phyloP scores from a whole-genome alignment of 2,888 invertebrate species.

The Drosophila mimetica region DNA sequence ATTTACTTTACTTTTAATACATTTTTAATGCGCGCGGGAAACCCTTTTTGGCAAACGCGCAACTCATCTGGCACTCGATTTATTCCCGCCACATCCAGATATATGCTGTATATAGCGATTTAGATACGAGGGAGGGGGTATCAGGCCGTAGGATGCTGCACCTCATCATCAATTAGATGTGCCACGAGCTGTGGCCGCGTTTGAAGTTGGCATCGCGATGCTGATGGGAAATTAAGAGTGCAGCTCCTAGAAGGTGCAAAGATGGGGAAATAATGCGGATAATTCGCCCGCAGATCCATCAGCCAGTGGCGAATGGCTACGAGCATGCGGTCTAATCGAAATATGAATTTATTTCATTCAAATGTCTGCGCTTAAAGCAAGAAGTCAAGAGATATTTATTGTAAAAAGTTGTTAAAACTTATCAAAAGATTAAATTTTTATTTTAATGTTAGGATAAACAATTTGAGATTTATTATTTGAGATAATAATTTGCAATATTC shows the following conservation, averaged over 20 bases:
- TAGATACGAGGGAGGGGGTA: slow-evolving; percentile 5
- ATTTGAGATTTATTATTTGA: too few relatives aligned
- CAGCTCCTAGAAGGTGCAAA: slow-evolving; percentile 48
- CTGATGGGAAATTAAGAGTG: slow-evolving; percentile 33
- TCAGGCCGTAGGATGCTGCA: slow-evolving; percentile 28
- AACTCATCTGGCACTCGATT: slow-evolving; percentile 57
- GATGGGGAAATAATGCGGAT: slow-evolving; percentile 44
- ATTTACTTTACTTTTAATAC: slow-evolving; percentile 73
- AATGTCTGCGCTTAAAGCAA: background rate
- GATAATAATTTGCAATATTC: too few relatives aligned
- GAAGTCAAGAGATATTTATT: background rate
- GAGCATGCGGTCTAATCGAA: slow-evolving; percentile 26
- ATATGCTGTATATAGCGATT: slow-evolving; percentile 5
- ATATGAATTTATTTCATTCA: slow-evolving; percentile 11
- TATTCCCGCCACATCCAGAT: slow-evolving; percentile 56
- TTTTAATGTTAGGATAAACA: background rate
- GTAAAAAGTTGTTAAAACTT: background rate
- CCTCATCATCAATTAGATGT: slow-evolving; percentile 67
- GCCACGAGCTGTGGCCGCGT: slow-evolving; percentile 60
- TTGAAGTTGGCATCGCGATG: slow-evolving; percentile 41
- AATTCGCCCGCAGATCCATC: slow-evolving; percentile 24
- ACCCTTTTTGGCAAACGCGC: slow-evolving; percentile 49
- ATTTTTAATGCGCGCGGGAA: slow-evolving; percentile 65
- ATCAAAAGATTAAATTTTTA: background rate
- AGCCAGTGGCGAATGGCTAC: slow-evolving; percentile 4